Evolutionary conservation across 2,113 vertebrate species (phyloP).

Genomic region (Carassius gibelio): DNA sequence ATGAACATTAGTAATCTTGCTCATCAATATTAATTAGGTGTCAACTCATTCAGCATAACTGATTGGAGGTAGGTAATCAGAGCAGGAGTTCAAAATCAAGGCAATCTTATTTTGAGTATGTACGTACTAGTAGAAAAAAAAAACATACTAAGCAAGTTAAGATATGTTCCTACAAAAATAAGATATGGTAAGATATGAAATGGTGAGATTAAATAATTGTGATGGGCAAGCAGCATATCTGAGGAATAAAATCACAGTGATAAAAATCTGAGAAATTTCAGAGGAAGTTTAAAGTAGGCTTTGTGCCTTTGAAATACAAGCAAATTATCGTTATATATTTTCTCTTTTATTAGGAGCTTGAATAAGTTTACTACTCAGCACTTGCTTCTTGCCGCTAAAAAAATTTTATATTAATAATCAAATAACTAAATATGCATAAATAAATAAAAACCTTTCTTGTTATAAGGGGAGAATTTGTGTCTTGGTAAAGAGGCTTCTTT

Average conservation of each 20-base stretch:
- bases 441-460: slow-evolving; percentile 36
- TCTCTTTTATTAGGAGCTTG: slow-evolving; percentile 19
- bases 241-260: background rate
- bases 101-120: background rate
- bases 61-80: background rate
- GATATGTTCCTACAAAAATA: background rate
- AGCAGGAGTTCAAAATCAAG: background rate
- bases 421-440: slow-evolving; percentile 25
- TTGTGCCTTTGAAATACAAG: slow-evolving; percentile 34
- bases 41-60: background rate
- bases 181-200: background rate
- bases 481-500: background rate
- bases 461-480: slow-evolving; percentile 29
- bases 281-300: background rate
- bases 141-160: background rate
- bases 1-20: background rate
- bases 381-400: background rate
- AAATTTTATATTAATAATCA: background rate
- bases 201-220: background rate
- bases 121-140: background rate
- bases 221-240: background rate
- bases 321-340: slow-evolving; percentile 48
- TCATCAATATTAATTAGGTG: background rate
- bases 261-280: slow-evolving; percentile 13
- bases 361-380: slow-evolving; percentile 31